Evolutionary conservation across 2,113 vertebrate genomes (phyloP).

Genomic region (Neogobius melanostomus): DNA sequence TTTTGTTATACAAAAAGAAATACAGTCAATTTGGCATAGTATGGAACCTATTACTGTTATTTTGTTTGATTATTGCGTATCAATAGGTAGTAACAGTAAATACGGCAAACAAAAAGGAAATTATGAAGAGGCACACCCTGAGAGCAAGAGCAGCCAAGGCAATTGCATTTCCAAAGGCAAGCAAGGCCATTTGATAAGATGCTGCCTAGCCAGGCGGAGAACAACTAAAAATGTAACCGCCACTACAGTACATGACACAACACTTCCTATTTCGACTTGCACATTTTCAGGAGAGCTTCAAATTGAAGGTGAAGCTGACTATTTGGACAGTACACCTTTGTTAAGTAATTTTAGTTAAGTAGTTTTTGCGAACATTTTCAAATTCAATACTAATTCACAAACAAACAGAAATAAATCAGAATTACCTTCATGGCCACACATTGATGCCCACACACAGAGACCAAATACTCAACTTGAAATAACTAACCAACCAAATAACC

Average conservation of each 20-base stretch:
- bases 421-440: too few species aligned
- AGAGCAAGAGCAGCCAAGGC: slow-evolving; percentile 35
- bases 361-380: too few species aligned
- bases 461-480: too few species aligned
- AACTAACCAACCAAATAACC: background rate
- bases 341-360: too few species aligned
- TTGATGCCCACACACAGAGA: too few species aligned
- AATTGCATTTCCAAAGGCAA: slow-evolving; percentile 31
- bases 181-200: slow-evolving; percentile 38
- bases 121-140: slow-evolving; percentile 18
- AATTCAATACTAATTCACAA: too few species aligned
- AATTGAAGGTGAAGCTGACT: too few species aligned
- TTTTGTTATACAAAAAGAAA: too few species aligned
- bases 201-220: slow-evolving; percentile 38
- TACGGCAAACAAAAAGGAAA: slow-evolving; percentile 4
- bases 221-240: slow-evolving; percentile 26
- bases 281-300: too few species aligned
- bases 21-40: too few species aligned
- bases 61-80: background rate
- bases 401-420: too few species aligned
- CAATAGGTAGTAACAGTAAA: background rate
- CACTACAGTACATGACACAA: slow-evolving; percentile 28
- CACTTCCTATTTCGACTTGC: background rate
- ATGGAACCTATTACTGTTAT: background rate
- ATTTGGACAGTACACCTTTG: too few species aligned